A percentile compares a stretch with the other conserved stretches of the same genome.
These are phyloP conservation scores for Oscheius sp. DNA, from an alignment of 2,888 invertebrate genomes.

Conservation along the genomic window DNA sequence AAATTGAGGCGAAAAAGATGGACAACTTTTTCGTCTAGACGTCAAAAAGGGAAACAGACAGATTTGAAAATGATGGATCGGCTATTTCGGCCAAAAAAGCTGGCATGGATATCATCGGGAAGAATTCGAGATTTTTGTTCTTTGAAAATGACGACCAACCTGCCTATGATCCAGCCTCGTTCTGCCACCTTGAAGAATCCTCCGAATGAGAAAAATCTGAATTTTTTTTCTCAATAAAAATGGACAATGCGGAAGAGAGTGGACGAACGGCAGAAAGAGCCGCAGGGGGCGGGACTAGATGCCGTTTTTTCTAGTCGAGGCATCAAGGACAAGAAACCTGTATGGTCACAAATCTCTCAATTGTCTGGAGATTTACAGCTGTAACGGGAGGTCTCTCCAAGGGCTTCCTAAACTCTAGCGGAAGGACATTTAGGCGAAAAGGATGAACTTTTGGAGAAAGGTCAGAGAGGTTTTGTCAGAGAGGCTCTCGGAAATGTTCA, in stretches of 20 bases:
- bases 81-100: too few relatives aligned
- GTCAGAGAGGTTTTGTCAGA: too few relatives aligned
- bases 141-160: not conserved
- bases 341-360: not conserved
- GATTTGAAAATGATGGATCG: not conserved
- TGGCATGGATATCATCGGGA: too few relatives aligned
- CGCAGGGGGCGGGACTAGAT: not conserved
- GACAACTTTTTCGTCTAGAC: too few relatives aligned
- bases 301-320: not conserved
- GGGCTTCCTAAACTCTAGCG: too few relatives aligned
- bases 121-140: too few relatives aligned
- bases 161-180: not conserved
- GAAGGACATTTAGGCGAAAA: too few relatives aligned
- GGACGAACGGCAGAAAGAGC: not conserved
- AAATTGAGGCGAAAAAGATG: too few relatives aligned
- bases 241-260: constrained; percentile 5
- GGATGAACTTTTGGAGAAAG: too few relatives aligned
- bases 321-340: constrained; percentile 7
- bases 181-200: not conserved
- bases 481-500: too few relatives aligned
- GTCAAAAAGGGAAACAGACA: not conserved
- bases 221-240: not conserved
- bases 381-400: too few relatives aligned
- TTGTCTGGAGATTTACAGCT: not conserved
- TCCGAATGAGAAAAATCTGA: too few relatives aligned